Base-by-base conservation (phyloP, 1,140 invertebrate species). In the Stegodyphus dumicola region DNA sequence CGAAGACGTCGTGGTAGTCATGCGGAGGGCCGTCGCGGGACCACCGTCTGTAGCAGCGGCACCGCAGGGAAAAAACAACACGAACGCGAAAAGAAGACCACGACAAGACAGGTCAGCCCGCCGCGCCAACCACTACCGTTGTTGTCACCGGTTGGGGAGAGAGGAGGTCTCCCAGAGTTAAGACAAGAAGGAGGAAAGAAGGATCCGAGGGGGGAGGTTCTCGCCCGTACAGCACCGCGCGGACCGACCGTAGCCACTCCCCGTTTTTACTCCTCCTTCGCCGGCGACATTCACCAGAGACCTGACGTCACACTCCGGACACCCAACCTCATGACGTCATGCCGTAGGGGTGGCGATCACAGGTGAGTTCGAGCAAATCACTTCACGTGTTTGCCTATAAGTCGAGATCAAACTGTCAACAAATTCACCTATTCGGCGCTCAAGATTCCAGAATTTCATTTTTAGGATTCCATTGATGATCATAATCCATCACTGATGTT, bases 181-280 rank as follows among this genome's bases (percentile, higher is more conserved):
- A 76, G 64, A 51, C 76, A 73, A 33, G 33, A 33, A 33, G 33
- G 69, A 83, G 18, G 71, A 73, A 71, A n/a, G 18, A 73, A 83
- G 5, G 69, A 71, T 71, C 33, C 69, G 9, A 60, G 73, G 81
- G 81, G 81, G 65, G 81, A 74, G 79, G 79, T 51, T 54, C 78
- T 51, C 69, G 71, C n/a, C 71, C 71, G 71, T 56, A 54, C 69
- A 56, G 52, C 71, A 74, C 71, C 17, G 48, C 60, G 71, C 33
- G 33, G 33, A 33, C 33, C 60, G 70, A 18, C 71, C 49, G 49
- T 66, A 60, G 73, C 73, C 74, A 75, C 74, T 65, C 81, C 81
- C 81, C 48, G 74, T 67, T 75, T 69, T 76, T 60, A 85, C 81
- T 76, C 81, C 81, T 77, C 81, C 79, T 71, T 71, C 77, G 60